Evolutionary conservation across 2,113 vertebrate genomes (phyloP).

Genomic region (Calyptommatus sinebrachiatus): DNA sequence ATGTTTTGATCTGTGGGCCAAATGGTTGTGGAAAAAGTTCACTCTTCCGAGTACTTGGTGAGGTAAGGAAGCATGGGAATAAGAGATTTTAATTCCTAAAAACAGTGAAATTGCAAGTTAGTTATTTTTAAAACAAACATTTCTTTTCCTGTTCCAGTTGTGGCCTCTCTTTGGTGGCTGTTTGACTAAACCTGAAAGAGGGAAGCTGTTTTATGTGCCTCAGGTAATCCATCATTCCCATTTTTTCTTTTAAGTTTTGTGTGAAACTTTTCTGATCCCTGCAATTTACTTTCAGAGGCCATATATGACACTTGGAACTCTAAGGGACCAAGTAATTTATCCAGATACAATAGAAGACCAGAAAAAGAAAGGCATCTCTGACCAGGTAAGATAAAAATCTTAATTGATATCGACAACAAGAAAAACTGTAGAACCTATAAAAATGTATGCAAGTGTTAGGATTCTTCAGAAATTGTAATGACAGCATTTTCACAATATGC

Average conservation of each 20-base stretch:
- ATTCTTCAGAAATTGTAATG: too few relatives aligned
- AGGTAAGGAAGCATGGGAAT: constrained; percentile 73
- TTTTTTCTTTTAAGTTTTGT: neutral
- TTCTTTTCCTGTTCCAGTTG: constrained; percentile 70
- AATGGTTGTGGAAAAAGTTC: constrained; percentile 98
- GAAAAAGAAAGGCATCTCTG: constrained; percentile 88
- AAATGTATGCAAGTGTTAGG: neutral
- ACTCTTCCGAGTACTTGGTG: constrained; percentile 93
- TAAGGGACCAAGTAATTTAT: constrained; percentile 97
- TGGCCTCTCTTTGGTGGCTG: constrained; percentile 95
- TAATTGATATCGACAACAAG: neutral
- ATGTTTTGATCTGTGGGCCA: constrained; percentile 96
- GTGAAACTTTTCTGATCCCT: constrained; percentile 15
- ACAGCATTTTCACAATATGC: too few relatives aligned
- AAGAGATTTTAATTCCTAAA: neutral
- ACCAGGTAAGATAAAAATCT: constrained; percentile 74
- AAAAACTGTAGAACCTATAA: neutral
- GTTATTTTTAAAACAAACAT: neutral
- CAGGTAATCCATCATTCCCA: constrained; percentile 76
- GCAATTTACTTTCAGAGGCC: constrained; percentile 80
- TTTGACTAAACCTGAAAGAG: constrained; percentile 93
- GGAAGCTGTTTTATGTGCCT: constrained; percentile 96
- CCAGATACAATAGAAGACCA: constrained; percentile 91
- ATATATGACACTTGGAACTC: constrained; percentile 94
- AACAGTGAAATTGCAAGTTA: neutral